A percentile compares a stretch with the other conserved stretches of the same genome.
These are phyloP conservation scores for Amiota minor DNA, from an alignment of 2,888 invertebrate genomes.

Conservation along the genomic window DNA sequence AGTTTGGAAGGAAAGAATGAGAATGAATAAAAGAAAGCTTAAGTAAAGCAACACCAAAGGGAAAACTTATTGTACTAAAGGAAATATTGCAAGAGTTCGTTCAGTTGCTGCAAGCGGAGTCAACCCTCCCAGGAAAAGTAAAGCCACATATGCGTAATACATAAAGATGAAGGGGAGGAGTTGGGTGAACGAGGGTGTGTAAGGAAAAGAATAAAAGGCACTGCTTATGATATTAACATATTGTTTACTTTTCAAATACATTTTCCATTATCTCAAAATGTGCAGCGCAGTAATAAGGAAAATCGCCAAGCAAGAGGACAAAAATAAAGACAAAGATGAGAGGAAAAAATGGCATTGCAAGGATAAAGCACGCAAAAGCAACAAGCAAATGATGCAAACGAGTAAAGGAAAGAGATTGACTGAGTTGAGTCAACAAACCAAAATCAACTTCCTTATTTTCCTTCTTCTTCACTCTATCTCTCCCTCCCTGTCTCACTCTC, in stretches of 20 bases:
- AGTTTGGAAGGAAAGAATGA: too few relatives aligned
- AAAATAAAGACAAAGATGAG: neutral
- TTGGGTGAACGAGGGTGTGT: neutral
- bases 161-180: neutral
- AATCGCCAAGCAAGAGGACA: neutral
- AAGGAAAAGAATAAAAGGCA: neutral
- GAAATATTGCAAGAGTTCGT: too few relatives aligned
- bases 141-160: neutral
- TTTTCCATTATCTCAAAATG: slow-evolving; percentile 60
- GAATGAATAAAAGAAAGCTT: too few relatives aligned
- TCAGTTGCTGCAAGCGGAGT: too few relatives aligned
- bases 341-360: neutral
- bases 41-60: too few relatives aligned
- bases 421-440: slow-evolving; percentile 4
- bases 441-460: neutral
- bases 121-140: neutral
- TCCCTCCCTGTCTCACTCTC: too few relatives aligned
- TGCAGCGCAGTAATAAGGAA: slow-evolving; percentile 36
- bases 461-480: too few relatives aligned
- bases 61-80: too few relatives aligned
- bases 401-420: slow-evolving; percentile 3
- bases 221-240: slow-evolving; percentile 57
- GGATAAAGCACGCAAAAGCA: slow-evolving; percentile 21
- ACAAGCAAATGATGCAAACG: slow-evolving; percentile 20
- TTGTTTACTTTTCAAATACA: slow-evolving; percentile 58